Conservation (phyloP, 2,113 vertebrate species). For the Bombycilla garrulus region DNA sequence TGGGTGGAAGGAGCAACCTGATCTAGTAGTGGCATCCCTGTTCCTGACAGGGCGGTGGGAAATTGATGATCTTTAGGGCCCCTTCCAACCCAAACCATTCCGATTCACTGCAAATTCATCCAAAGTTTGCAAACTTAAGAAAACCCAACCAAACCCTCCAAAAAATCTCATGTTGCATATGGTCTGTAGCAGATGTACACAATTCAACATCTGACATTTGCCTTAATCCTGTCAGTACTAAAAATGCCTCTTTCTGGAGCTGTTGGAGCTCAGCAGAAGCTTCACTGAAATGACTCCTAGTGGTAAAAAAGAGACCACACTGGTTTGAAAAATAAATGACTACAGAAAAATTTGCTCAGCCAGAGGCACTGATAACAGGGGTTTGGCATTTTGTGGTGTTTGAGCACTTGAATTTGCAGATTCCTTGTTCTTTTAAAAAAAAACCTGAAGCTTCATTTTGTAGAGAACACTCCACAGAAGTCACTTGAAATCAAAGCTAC, state of each 20-base stretch:
- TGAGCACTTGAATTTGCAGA: background rate
- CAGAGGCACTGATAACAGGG: background rate
- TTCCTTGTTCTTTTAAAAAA: background rate
- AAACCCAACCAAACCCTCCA: background rate
- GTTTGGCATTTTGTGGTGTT: background rate
- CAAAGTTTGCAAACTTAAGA: background rate
- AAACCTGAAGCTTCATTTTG: background rate
- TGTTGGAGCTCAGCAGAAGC: background rate
- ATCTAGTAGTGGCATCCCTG: background rate
- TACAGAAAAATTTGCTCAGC: background rate
- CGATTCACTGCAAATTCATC: background rate
- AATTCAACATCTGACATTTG: background rate
- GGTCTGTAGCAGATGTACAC: background rate
- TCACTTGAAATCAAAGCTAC: background rate
- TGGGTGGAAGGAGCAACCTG: background rate
- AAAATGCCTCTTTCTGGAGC: background rate
- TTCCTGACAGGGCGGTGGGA: background rate
- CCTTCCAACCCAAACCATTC: background rate
- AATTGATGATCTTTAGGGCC: background rate
- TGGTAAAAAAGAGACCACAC: background rate
- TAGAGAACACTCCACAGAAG: background rate
- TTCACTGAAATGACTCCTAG: background rate
- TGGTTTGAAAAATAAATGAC: background rate
- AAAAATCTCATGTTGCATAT: background rate
- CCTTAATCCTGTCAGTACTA: background rate